A percentile compares a stretch with the other conserved stretches of the same genome.
Evolutionary conservation across 2,113 vertebrate genomes (phyloP).

Genomic region (Casuarius casuarius): DNA sequence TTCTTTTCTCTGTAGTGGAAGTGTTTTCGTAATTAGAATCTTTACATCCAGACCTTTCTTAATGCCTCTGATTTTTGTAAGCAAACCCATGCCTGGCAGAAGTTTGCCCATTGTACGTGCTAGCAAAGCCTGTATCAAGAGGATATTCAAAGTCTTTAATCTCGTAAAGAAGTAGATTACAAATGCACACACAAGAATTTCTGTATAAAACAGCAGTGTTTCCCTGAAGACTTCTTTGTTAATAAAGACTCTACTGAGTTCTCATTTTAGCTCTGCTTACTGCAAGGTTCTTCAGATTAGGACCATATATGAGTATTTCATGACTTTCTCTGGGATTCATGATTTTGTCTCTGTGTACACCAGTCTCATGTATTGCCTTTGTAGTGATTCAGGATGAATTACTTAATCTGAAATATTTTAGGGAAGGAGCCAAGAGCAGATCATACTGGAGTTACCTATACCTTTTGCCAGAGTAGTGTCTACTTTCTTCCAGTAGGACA

Average conservation of each 20-base stretch:
- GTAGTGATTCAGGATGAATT: not conserved
- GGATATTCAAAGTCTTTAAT: constrained; percentile 19
- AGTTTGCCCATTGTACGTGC: not conserved
- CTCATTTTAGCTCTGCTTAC: not conserved
- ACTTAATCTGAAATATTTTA: not conserved
- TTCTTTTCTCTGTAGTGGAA: not conserved
- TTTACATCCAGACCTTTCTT: not conserved
- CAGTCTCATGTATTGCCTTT: not conserved
- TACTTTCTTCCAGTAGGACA: not conserved
- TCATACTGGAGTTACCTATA: not conserved
- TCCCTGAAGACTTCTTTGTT: not conserved
- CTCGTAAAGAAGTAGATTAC: constrained; percentile 22
- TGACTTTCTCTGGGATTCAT: not conserved
- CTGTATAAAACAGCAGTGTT: not conserved
- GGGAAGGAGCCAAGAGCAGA: not conserved
- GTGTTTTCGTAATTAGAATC: not conserved
- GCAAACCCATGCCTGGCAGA: not conserved
- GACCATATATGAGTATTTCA: not conserved
- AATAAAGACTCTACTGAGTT: not conserved
- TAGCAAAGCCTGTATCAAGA: constrained; percentile 20
- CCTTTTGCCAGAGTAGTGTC: not conserved
- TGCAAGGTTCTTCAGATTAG: not conserved
- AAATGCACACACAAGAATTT: constrained; percentile 8
- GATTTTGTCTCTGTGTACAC: not conserved
- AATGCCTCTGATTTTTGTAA: not conserved